phyloP scores from a whole-genome alignment of 2,113 vertebrate species.

The Atherinomorus stipes region DNA sequence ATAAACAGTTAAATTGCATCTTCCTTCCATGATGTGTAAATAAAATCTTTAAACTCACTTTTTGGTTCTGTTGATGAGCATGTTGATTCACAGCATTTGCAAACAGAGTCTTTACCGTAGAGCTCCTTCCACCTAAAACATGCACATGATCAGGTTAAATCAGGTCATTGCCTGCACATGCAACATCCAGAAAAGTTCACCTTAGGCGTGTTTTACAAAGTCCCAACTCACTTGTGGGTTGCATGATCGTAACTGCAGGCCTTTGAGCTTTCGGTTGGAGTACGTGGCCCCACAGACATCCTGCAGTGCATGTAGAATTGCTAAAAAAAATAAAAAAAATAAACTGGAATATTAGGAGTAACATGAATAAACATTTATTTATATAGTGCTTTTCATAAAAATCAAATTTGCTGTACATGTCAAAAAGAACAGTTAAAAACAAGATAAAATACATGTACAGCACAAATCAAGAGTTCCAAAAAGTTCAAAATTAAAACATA shows the following conservation, averaged over 20 bases:
- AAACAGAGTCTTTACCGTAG: slow-evolving; percentile 49
- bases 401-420: too few relatives aligned
- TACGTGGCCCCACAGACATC: slow-evolving; percentile 26
- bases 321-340: slow-evolving; percentile 66
- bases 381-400: too few relatives aligned
- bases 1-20: not conserved
- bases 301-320: slow-evolving; percentile 77
- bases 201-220: not conserved
- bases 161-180: accelerated
- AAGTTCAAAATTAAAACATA: too few relatives aligned
- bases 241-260: slow-evolving; percentile 67
- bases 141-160: not conserved
- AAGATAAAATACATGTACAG: too few relatives aligned
- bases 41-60: slow-evolving; percentile 35
- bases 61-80: slow-evolving; percentile 25
- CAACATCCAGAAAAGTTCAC: not conserved
- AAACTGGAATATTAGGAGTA: too few relatives aligned
- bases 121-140: slow-evolving; percentile 78
- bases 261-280: slow-evolving; percentile 56
- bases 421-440: too few relatives aligned
- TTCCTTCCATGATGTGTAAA: too few relatives aligned
- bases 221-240: slow-evolving; percentile 19
- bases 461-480: too few relatives aligned
- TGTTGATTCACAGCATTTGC: slow-evolving; percentile 67
- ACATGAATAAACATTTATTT: too few relatives aligned